Percentiles rank a stretch among this genome's conserved stretches.
Conservation (phyloP, 2,888 invertebrate genomes). For the Drosophila formosana region DNA sequence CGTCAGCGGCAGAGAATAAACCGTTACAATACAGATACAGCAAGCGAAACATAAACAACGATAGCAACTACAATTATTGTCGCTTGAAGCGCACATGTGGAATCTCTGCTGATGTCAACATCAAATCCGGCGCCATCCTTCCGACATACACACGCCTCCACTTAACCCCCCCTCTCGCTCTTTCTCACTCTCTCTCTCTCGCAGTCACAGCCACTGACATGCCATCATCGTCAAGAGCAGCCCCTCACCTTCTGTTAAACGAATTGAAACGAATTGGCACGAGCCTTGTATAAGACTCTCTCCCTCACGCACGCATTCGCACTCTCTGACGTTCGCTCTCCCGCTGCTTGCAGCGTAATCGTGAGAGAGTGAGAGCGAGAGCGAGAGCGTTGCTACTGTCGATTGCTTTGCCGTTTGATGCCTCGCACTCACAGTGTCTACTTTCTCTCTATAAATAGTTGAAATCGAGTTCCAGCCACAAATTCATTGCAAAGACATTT, state of each 20-base stretch:
- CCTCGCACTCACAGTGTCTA: slow-evolving; percentile 33
- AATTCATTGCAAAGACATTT: slow-evolving; percentile 63
- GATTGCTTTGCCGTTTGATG: slow-evolving; percentile 6
- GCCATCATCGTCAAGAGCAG: slow-evolving; percentile 35
- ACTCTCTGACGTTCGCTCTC: not conserved
- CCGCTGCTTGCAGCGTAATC: slow-evolving; percentile 2
- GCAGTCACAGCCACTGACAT: slow-evolving; percentile 22
- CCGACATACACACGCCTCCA: slow-evolving; percentile 17
- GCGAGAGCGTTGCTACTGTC: not conserved
- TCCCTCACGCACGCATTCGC: slow-evolving; percentile 22
- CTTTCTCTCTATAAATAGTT: slow-evolving; percentile 77
- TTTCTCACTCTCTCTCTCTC: slow-evolving; percentile 1
- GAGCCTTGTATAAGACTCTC: slow-evolving; percentile 55
- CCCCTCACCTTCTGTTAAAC: slow-evolving; percentile 66
- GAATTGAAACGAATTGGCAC: slow-evolving; percentile 68
- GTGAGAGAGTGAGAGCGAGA: slow-evolving; percentile 28
- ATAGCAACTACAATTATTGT: slow-evolving; percentile 46
- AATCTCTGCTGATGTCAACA: slow-evolving; percentile 47
- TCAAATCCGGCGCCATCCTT: slow-evolving; percentile 57
- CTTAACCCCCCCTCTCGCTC: not conserved
- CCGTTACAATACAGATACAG: slow-evolving; percentile 49
- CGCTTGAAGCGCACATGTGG: slow-evolving; percentile 47
- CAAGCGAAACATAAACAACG: slow-evolving; percentile 58
- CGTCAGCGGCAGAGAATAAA: slow-evolving; percentile 30
- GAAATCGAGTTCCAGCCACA: slow-evolving; percentile 68